A percentile compares a stretch with the other conserved stretches of the same genome.
Conservation (phyloP, 2,113 vertebrate species). For the Colinus virginianus region DNA sequence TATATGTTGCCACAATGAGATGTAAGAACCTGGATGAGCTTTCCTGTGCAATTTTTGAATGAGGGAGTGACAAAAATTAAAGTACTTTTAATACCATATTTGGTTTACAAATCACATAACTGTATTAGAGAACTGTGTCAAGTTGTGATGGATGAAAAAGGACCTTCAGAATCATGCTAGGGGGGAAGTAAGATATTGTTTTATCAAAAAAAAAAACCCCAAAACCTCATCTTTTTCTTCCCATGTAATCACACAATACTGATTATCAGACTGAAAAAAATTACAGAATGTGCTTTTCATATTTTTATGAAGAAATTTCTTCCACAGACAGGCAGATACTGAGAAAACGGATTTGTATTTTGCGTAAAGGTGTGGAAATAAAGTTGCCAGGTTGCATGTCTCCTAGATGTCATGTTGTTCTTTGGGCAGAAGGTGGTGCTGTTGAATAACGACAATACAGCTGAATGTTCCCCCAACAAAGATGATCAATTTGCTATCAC, state of each 20-base stretch:
- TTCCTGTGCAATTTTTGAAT: neutral
- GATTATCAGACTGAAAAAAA: neutral
- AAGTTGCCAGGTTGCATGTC: neutral
- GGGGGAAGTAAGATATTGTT: neutral
- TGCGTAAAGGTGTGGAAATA: neutral
- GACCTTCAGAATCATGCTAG: neutral
- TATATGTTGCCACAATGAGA: neutral
- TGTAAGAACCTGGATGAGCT: neutral
- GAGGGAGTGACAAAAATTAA: neutral
- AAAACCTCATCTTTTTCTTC: neutral
- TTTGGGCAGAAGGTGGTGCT: slow-evolving; percentile 77
- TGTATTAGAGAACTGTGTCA: neutral
- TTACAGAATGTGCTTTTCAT: neutral
- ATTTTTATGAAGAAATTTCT: neutral
- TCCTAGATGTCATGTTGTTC: neutral
- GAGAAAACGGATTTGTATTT: neutral
- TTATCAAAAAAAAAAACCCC: neutral
- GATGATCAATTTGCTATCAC: slow-evolving; percentile 29
- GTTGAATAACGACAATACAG: slow-evolving; percentile 64
- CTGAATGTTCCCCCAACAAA: neutral
- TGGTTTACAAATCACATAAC: neutral
- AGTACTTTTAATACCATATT: neutral
- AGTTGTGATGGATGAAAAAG: neutral
- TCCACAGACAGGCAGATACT: neutral
- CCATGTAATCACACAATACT: neutral